Percentiles rank a stretch among this genome's conserved stretches.
phyloP scores from a whole-genome alignment of 2,888 invertebrate species.

The Pilophorus perplexus region DNA sequence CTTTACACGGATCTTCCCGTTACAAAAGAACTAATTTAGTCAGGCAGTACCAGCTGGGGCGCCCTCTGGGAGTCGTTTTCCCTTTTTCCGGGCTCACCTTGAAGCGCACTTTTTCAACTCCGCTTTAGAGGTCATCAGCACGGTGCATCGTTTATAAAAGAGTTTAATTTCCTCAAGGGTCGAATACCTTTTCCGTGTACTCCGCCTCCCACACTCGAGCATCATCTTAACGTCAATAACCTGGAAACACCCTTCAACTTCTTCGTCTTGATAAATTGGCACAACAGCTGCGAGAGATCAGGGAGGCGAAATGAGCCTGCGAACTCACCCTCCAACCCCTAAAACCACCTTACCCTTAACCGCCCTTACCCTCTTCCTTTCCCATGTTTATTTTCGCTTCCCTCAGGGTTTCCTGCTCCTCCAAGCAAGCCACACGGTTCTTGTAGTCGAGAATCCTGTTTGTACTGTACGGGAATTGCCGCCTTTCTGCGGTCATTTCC shows the following conservation, averaged over 20 bases:
- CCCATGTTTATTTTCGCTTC: constrained; percentile 5
- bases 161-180: too few relatives aligned
- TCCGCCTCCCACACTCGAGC: neutral
- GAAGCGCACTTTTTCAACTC: neutral
- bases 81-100: neutral
- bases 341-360: neutral
- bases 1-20: constrained; percentile 27
- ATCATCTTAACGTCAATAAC: neutral
- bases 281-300: constrained; percentile 25
- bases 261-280: constrained; percentile 18
- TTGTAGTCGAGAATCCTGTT: constrained; percentile 10
- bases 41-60: constrained; percentile 22
- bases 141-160: neutral
- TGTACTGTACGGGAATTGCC: neutral
- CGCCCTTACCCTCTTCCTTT: neutral
- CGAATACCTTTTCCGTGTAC: too few relatives aligned
- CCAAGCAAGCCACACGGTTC: neutral
- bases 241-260: neutral
- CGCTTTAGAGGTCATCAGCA: neutral
- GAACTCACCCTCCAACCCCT: neutral
- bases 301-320: neutral
- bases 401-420: neutral
- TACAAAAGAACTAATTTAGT: constrained; percentile 38
- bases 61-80: constrained; percentile 4
- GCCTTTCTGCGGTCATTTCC: constrained; percentile 29